Percentiles rank a stretch among this genome's conserved stretches.
Conservation (phyloP, 2,888 invertebrate species). For the Rotaria magnacalcarata region DNA sequence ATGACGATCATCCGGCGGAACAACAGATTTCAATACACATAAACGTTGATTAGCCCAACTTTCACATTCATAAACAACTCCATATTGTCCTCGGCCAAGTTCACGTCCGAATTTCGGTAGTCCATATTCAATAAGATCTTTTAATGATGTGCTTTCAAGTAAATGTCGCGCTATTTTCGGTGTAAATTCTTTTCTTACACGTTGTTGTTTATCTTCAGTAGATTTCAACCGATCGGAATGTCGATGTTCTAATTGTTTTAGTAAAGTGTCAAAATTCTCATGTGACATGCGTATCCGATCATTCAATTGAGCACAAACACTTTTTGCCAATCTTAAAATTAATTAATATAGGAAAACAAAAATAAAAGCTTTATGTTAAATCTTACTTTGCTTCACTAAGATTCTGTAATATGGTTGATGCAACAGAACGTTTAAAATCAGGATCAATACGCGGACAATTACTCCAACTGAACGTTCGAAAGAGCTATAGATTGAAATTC, state of each 20-base stretch:
- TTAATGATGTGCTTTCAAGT: conserved; percentile 76
- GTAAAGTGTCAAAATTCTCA: conserved; percentile 71
- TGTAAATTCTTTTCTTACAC: conserved; percentile 68
- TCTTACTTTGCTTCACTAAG: conserved; percentile 64
- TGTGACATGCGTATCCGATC: conserved; percentile 73
- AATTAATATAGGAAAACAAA: conserved; percentile 29
- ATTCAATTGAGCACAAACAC: conserved; percentile 71
- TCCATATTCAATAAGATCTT: conserved; percentile 73
- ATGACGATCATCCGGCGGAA: conserved; percentile 80
- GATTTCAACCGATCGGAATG: conserved; percentile 71
- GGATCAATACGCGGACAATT: conserved; percentile 59
- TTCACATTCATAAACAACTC: conserved; percentile 77
- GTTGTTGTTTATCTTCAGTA: conserved; percentile 71
- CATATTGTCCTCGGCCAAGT: conserved; percentile 75
- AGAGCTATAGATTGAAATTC: conserved; percentile 58
- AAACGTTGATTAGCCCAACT: conserved; percentile 71
- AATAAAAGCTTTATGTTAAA: not conserved
- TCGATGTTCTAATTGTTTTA: conserved; percentile 68
- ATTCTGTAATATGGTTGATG: conserved; percentile 69
- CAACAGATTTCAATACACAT: conserved; percentile 78
- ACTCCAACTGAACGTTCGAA: conserved; percentile 67
- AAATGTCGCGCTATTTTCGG: conserved; percentile 76
- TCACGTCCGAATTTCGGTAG: conserved; percentile 63
- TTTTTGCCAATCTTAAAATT: conserved; percentile 66
- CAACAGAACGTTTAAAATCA: conserved; percentile 71